These are phyloP conservation scores for Drosophila eohydei DNA, from an alignment of 2,888 invertebrate genomes.

Conservation along the genomic window DNA sequence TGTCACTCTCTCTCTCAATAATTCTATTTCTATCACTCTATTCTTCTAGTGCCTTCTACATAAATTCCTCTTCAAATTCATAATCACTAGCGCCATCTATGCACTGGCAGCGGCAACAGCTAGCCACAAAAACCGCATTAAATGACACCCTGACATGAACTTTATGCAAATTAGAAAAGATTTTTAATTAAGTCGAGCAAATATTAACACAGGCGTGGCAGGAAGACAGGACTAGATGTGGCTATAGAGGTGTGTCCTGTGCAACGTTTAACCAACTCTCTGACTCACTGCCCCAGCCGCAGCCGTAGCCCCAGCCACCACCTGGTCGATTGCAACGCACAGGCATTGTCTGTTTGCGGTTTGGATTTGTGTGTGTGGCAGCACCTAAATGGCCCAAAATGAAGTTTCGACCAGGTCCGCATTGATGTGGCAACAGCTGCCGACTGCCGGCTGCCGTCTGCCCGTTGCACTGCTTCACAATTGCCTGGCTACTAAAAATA, in stretches of 20 bases:
- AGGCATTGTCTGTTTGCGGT: slow-evolving; percentile 33
- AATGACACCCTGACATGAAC: slow-evolving; percentile 62
- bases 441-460: slow-evolving; percentile 21
- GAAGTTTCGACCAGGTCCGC: slow-evolving; percentile 32
- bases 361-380: slow-evolving; percentile 22
- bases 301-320: neutral
- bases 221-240: slow-evolving; percentile 3
- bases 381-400: slow-evolving; percentile 51
- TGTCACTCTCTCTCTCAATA: neutral
- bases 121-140: slow-evolving; percentile 44
- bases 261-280: slow-evolving; percentile 7
- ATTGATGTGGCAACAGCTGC: slow-evolving; percentile 50
- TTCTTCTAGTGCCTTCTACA: neutral
- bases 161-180: slow-evolving; percentile 79
- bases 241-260: slow-evolving; percentile 50
- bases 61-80: neutral
- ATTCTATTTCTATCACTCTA: no score
- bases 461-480: slow-evolving; percentile 6
- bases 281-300: slow-evolving; percentile 1
- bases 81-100: slow-evolving; percentile 26
- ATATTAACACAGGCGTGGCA: slow-evolving; percentile 74
- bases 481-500: slow-evolving; percentile 64
- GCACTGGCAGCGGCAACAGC: slow-evolving; percentile 3
- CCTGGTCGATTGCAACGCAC: slow-evolving; percentile 19
- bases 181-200: slow-evolving; percentile 82